Evolutionary conservation across 2,113 vertebrate species (phyloP), one percentile per base, ranked within the genome.

Genomic region (Struthidea cinerea): DNA sequence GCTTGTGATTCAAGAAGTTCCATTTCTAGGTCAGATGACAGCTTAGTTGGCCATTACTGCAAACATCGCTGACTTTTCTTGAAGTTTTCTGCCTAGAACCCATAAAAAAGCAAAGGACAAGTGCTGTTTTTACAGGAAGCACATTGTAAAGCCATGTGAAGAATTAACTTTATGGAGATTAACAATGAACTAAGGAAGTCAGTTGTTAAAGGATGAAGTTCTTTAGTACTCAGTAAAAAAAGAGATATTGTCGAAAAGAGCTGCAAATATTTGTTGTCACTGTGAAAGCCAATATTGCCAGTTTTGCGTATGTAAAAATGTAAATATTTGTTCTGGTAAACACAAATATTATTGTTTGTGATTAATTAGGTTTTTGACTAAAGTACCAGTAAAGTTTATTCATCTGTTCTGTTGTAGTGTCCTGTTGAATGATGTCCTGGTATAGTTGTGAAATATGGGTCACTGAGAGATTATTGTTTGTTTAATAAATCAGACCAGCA

Each of bases 21-120:
- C 53, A 55, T 94, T 96, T 92, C 88, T 94, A 92, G 84, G 85
- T 94, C 91, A 96, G 88, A 84, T 6, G 41, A 84, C 56, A 86
- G 75, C 57, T 95, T 59, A 83, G 64, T 44, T 92, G 69, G 56
- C 76, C 90, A 75, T 84, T 88, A 52, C 44, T 86, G 68, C 75
- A 92, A 96, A 92, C 13, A 84, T 42, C 55, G 71, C 83, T 84
- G 79, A 84, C 68, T 84, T 74, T 67, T 57, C 67, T 90, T 90
- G 85, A 93, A 93, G 78, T 74, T 88, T 94, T 77, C 42, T 91
- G 67, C 47, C 49, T 39, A 74, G 59, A 83, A 87, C n/a, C 71
- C 64, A 18, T 20, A 69, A 83, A 85, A 90, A 80, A 55, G 11
- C 26, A 52, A 83, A 77, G 28, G 50, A 70, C 21, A 52, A 55